A percentile compares a stretch with the other conserved stretches of the same genome.
Conservation (phyloP, 2,888 invertebrate genomes). For the Agelastica alni region DNA sequence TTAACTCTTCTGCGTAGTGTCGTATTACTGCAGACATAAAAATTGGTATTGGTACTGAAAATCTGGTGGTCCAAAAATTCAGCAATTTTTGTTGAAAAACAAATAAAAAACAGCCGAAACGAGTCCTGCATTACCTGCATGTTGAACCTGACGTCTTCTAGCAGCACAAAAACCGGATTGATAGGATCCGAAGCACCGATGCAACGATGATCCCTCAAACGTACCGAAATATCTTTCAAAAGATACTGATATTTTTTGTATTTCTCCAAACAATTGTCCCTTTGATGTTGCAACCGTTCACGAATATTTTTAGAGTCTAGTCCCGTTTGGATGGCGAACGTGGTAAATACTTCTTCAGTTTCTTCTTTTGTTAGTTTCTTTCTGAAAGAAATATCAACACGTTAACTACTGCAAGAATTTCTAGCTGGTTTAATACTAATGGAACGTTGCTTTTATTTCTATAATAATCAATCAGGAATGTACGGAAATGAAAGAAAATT, state of each 20-base stretch:
- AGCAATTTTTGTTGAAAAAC: no score
- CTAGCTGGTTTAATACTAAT: no score
- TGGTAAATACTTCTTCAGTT: slow-evolving; percentile 33
- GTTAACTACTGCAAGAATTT: no score
- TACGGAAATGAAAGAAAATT: no score
- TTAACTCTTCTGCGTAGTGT: no score
- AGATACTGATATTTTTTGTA: slow-evolving; percentile 32
- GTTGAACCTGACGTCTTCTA: slow-evolving; percentile 38
- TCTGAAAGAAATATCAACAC: no score
- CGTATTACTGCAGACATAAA: no score
- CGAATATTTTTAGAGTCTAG: slow-evolving; percentile 31
- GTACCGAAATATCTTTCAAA: slow-evolving; percentile 36
- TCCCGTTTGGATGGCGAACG: slow-evolving; percentile 32
- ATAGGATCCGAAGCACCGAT: slow-evolving; percentile 37
- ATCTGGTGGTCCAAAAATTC: no score
- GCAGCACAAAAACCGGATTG: slow-evolving; percentile 36
- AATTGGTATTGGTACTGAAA: no score
- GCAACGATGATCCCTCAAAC: slow-evolving; percentile 35
- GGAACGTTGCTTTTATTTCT: no score
- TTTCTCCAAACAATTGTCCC: slow-evolving; percentile 28
- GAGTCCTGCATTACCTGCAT: slow-evolving; percentile 18
- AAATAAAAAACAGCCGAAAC: no score
- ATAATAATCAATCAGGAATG: no score
- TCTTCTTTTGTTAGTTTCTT: slow-evolving; percentile 32
- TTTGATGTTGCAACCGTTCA: slow-evolving; percentile 32